Evolutionary conservation across 2,797 vertebrate species (phyloP), one percentile per base, ranked within the genome.

Genomic region (Channallabes apus): DNA sequence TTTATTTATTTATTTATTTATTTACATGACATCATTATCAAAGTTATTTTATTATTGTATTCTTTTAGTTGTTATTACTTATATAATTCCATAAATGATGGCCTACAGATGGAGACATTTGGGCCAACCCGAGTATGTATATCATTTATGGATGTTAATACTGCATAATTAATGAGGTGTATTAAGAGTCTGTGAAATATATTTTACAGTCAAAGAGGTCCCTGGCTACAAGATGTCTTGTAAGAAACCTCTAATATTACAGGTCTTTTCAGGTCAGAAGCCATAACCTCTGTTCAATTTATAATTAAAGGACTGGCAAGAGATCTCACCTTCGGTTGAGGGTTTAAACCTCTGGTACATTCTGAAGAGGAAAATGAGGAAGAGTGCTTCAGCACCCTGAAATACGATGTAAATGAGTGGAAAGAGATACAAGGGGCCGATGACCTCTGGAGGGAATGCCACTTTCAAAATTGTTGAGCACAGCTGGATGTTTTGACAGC

Each of bases 401-500:
- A 95, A 95, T 1, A 92, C 80, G 84, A 95, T 88, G 89, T 96
- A 96, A 82, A 97, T 83, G n/a, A 96, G 89, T 3, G 96, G 96
- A 88, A 97, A 97, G 89, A 97, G 94, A 88, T 95, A 96, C 72
- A 97, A 92, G 75, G 95, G 91, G 0, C 96, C 94, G 0, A 95
- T 96, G 84, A 93, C 91, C 86, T 96, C 89, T 22, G 88, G 93
- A 78, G 91, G 0, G 4, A 98, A 97, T 77, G 94, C 29, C 59
- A 96, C 91, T 81, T 96, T 96, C 86, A 97, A 93, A 88, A 97
- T 94, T 84, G 96, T 80, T 0, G 88, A 71, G 85, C 96, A 96
- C 82, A 98, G 93, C 86, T 97, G 95, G 72, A 93, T 54, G 4
- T 98, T 98, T 91, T 97, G 97, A 93, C 95, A 97, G 80, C 95